A percentile compares a stretch with the other conserved stretches of the same genome.
phyloP scores from a whole-genome alignment of 2,113 vertebrate species.

The Phyllopteryx taeniolatus region DNA sequence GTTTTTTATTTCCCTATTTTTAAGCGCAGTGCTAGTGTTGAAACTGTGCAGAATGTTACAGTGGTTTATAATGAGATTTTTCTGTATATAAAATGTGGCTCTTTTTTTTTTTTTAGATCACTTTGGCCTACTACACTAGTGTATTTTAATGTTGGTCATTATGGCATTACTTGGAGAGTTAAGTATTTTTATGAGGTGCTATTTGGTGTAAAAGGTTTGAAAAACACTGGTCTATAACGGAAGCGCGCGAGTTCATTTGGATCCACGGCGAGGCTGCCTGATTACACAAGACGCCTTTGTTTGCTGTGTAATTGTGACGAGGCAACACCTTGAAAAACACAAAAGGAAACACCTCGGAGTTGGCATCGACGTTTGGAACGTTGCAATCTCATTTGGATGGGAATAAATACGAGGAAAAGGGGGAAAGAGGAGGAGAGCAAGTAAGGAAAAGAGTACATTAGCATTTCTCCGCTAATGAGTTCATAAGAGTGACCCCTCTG shows the following conservation, averaged over 20 bases:
- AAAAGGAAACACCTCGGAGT: not conserved
- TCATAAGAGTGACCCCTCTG: slow-evolving; percentile 82
- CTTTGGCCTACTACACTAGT: not conserved
- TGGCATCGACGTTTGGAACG: not conserved
- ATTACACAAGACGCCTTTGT: not conserved
- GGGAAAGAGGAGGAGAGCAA: not conserved
- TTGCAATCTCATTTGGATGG: not conserved
- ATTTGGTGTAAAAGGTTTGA: not conserved
- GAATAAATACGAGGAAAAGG: slow-evolving; percentile 30
- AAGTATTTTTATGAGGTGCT: not conserved
- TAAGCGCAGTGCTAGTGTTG: no score
- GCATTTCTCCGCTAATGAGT: slow-evolving; percentile 88
- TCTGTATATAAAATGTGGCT: no score
- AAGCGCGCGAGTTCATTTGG: not conserved
- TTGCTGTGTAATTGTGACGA: not conserved
- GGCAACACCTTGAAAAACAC: not conserved
- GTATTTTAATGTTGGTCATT: not conserved
- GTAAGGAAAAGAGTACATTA: slow-evolving; percentile 60
- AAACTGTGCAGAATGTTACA: no score
- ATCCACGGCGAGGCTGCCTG: not conserved
- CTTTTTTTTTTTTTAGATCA: no score
- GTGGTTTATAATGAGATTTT: no score
- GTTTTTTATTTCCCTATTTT: no score
- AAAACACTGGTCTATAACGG: not conserved
- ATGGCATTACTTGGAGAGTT: no score